Evolutionary conservation across 2,113 vertebrate genomes (phyloP).

Genomic region (Tetraodon nigroviridis): DNA sequence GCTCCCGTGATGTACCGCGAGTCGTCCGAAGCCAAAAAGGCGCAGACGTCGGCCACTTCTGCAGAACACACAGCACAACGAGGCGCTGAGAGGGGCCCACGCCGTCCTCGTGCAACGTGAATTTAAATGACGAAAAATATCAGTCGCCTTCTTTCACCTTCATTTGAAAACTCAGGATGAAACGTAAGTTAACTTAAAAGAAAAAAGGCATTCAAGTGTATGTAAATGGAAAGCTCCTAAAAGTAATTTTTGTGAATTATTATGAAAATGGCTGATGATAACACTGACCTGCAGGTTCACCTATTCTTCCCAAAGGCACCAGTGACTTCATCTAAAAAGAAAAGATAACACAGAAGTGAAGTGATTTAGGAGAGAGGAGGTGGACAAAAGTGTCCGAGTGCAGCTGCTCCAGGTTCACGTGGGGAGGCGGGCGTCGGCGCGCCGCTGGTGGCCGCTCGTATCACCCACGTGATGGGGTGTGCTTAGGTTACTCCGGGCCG

Average conservation of each 20-base stretch:
- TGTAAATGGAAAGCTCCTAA: no score
- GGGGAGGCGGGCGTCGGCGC: no score
- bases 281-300: constrained; percentile 75
- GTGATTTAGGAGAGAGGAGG: not conserved
- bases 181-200: no score
- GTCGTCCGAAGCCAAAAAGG: constrained; percentile 85
- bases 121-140: no score
- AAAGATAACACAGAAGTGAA: not conserved
- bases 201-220: not conserved
- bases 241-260: not conserved
- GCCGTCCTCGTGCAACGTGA: no score
- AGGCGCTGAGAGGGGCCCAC: not conserved
- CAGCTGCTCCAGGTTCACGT: no score
- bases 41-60: constrained; percentile 86
- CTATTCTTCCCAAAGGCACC: constrained; percentile 79
- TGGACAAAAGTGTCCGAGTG: not conserved
- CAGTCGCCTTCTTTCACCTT: not conserved
- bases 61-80: not conserved
- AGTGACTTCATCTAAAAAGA: constrained; percentile 63
- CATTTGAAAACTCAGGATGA: not conserved
- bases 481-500: no score
- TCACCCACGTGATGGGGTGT: no score
- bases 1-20: constrained; percentile 84
- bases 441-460: no score
- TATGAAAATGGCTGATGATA: not conserved